Percentiles rank a stretch among this genome's conserved stretches.
Conservation (phyloP, 2,113 vertebrate species). For the Hepsetus odoe region DNA sequence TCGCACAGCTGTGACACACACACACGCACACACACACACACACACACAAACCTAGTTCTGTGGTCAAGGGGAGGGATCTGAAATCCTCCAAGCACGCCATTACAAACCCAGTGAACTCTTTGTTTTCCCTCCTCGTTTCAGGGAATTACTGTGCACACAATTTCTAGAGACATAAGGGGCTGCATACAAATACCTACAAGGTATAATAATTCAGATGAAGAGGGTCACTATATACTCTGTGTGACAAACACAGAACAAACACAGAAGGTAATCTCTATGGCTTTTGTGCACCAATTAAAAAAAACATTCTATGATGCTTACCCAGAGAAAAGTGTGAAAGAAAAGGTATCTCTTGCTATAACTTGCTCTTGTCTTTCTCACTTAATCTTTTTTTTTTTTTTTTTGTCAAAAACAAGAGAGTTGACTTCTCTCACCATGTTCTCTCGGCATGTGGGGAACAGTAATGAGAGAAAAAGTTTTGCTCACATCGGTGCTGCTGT, state of each 20-base stretch:
- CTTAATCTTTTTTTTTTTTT: conserved; percentile 51
- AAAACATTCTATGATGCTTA: conserved; percentile 4
- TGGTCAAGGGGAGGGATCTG: conserved; percentile 78
- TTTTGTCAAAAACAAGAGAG: conserved; percentile 53
- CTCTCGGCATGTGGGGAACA: conserved; percentile 63
- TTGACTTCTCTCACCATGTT: conserved; percentile 47
- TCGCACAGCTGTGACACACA: conserved; percentile 76
- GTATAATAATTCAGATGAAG: background rate
- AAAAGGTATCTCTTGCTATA: background rate
- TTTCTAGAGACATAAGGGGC: conserved; percentile 2
- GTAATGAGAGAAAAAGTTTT: conserved; percentile 69
- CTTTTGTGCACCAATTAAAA: background rate
- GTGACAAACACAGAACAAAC: background rate
- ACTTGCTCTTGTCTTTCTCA: background rate
- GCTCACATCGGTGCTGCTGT: conserved; percentile 53
- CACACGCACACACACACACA: conserved; percentile 49
- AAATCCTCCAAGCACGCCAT: conserved; percentile 63
- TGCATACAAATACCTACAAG: conserved; percentile 10
- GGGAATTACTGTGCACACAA: conserved; percentile 59
- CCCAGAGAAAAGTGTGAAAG: background rate
- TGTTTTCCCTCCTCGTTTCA: conserved; percentile 64
- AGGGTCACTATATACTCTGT: background rate
- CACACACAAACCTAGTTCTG: conserved; percentile 62
- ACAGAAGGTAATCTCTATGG: background rate
- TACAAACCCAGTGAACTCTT: conserved; percentile 79